These are phyloP conservation scores for Andrena chrysosceles DNA, from an alignment of 2,888 invertebrate genomes.

Conservation along the genomic window DNA sequence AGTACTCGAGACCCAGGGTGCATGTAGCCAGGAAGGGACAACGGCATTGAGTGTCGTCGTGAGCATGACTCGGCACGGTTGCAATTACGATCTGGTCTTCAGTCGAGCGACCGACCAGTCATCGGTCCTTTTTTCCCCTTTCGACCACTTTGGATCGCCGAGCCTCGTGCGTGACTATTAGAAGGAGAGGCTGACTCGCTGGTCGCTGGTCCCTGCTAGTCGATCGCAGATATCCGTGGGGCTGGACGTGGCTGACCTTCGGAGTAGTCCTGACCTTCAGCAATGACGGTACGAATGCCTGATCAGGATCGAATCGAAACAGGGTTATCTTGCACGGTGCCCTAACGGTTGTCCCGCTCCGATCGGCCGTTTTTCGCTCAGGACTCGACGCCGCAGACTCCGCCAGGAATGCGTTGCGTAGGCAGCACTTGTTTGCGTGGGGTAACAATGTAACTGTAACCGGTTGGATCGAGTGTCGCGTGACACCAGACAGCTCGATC, in stretches of 20 bases:
- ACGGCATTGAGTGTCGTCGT: slow-evolving; percentile 66
- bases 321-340: slow-evolving; percentile 39
- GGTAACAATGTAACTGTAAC: slow-evolving; percentile 33
- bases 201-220: slow-evolving; percentile 22
- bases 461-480: slow-evolving; percentile 11
- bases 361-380: slow-evolving; percentile 1
- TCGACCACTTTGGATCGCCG: slow-evolving; percentile 46
- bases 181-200: neutral
- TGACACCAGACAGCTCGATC: slow-evolving; percentile 39
- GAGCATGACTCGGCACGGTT: slow-evolving; percentile 67
- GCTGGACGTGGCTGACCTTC: slow-evolving; percentile 56
- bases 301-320: slow-evolving; percentile 54
- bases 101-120: slow-evolving; percentile 52
- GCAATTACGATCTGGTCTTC: slow-evolving; percentile 70
- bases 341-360: slow-evolving; percentile 55
- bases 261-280: slow-evolving; percentile 56
- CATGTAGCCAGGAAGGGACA: slow-evolving; percentile 56
- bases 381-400: neutral
- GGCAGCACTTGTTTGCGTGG: slow-evolving; percentile 52
- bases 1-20: slow-evolving; percentile 28
- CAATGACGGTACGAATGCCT: slow-evolving; percentile 40
- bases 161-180: slow-evolving; percentile 63
- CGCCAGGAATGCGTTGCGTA: slow-evolving; percentile 42
- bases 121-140: slow-evolving; percentile 42
- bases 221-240: slow-evolving; percentile 37